Percentiles rank a stretch among this genome's conserved stretches.
These are phyloP conservation scores for Temnothorax nylanderi DNA, from an alignment of 1,140 invertebrate species.

Conservation along the genomic window DNA sequence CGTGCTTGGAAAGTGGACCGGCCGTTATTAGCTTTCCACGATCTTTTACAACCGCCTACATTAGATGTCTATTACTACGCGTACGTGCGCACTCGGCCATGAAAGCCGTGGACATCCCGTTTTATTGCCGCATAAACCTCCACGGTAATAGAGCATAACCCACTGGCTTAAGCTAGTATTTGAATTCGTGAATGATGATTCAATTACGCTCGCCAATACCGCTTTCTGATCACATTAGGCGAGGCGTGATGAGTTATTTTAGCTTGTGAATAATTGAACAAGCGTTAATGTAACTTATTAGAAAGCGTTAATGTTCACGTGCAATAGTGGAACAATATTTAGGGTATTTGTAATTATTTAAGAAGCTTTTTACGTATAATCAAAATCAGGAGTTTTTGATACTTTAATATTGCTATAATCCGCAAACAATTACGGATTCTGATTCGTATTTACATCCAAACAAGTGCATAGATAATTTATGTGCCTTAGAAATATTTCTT, in stretches of 20 bases:
- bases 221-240: background rate
- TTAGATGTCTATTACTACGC: conserved; percentile 32
- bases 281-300: background rate
- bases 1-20: conserved; percentile 47
- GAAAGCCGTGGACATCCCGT: conserved; percentile 44
- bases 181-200: conserved; percentile 52
- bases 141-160: conserved; percentile 40
- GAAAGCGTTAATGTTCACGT: background rate
- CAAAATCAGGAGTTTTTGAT: background rate
- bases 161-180: conserved; percentile 10
- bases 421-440: background rate
- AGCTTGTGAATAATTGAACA: background rate
- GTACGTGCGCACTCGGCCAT: conserved; percentile 23
- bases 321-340: background rate
- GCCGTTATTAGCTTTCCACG: conserved; percentile 54
- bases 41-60: conserved; percentile 44
- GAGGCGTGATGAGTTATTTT: conserved; percentile 4
- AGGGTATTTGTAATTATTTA: background rate
- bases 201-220: conserved; percentile 11
- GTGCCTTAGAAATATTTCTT: background rate
- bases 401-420: background rate
- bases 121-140: conserved; percentile 25
- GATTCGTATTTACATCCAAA: background rate
- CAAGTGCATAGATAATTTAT: background rate
- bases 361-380: background rate